Evolutionary conservation across 2,113 vertebrate species (phyloP), one percentile per base, ranked within the genome.

Genomic region (Gracilinanus agilis): DNA sequence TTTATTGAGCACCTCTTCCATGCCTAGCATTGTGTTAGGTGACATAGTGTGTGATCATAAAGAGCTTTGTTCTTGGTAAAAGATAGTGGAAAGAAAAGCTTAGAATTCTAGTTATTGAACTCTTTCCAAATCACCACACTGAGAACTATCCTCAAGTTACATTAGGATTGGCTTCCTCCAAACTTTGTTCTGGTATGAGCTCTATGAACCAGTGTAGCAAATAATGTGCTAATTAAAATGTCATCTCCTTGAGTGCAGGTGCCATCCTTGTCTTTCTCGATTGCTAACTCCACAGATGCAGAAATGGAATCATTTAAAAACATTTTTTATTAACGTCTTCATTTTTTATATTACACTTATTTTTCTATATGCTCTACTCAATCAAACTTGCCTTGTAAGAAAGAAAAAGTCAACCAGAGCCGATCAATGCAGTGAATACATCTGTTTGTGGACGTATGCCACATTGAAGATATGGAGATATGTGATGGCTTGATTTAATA

Each of bases 141-240:
- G 61, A n/a, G 61, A 75, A 1, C 61, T 75, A 3, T 75, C 6
- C 29, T 75, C 61, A 90, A 29, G 56, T 56, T 55, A 90, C 49
- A 29, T 90, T 92, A 61, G 93, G 83, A 11, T 91, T 95, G 67
- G 27, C 53, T 94, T 90, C 44, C 53, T 6, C 44, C 23, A 27
- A 61, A 44, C 53, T 95, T 29, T 44, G 19, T n/a, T 75, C 34
- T n/a, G 34, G 29, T 75, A 75, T n/a, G 61, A n/a, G 34, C 34
- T 75, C 61, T 34, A 75, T n/a, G 29, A 75, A n/a, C 61, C 34
- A n/a, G 61, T n/a, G 34, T 75, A 75, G 34, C 61, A 75, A n/a
- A 75, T n/a, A n/a, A 75, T n/a, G 3, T 19, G 19, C 61, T n/a
- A 75, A n/a, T 75, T n/a, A 75, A 75, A 75, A n/a, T 75, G 34